Evolutionary conservation across 2,797 vertebrate genomes (phyloP), one percentile per base, ranked within the genome.

Genomic region (Pseudochaenichthys georgianus): DNA sequence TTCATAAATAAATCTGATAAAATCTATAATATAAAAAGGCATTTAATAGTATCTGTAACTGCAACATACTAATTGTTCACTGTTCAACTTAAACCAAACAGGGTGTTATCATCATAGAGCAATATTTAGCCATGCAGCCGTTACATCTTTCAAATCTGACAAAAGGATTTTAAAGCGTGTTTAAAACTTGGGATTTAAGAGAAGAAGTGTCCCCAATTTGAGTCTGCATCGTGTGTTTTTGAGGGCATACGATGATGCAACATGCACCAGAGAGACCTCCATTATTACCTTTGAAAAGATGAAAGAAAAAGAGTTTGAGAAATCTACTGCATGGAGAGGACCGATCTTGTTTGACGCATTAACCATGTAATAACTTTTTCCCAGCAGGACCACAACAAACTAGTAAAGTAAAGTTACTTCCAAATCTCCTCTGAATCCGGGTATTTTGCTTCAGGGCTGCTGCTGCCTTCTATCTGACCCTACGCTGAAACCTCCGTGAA

Each of bases 381-480:
- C 70, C 66, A 79, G 52, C 60, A 59, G 60, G 58, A 55, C 31
- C 16, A 1, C n/a, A 19, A 77, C 77, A 53, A 41, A 55, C 60
- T 59, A 38, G 16, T 53, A 54, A 61, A 38, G n/a, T 57, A 54
- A 61, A 38, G 10, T 52, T 65, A 46, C 43, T 77, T 70, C 45
- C 52, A 70, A 38, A 51, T 67, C 52, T 63, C 69, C 16, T 31
- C 46, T 12, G 13, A 60, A 59, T 73, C 52, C 59, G 21, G 73
- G 70, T 66, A 55, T 31, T 61, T 9, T 45, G 62, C 80, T 70
- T 9, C 46, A 17, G 73, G 70, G 82, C 45, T 23, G 50, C 34
- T 41, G 15, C 43, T 76, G 77, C 72, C 78, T 70, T 82, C 58
- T 21, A 59, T 68, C 34, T 84, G 87, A 87, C 83, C 82, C 57